phyloP scores from a whole-genome alignment of 1,140 invertebrate species.

The Oreohelix idahoensis region DNA sequence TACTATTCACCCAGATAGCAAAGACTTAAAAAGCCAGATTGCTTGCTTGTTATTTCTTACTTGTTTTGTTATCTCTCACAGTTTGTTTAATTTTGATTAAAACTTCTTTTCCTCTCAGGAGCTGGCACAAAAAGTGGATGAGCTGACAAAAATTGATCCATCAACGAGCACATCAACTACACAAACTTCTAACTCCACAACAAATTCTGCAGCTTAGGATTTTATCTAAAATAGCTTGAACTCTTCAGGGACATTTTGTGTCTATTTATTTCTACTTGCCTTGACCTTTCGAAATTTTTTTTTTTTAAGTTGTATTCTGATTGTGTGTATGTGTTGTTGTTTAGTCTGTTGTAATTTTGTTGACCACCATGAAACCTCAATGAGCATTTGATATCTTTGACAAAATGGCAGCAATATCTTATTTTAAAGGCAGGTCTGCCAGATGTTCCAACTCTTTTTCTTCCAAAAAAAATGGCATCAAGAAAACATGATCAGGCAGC shows the following conservation, averaged over 20 bases:
- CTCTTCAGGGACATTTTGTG: not conserved
- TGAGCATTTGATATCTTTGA: not conserved
- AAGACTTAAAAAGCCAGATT: too few species aligned
- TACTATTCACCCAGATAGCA: too few species aligned
- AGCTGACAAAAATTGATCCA: not conserved
- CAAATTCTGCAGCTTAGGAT: not conserved
- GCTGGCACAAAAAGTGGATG: conserved; percentile 16
- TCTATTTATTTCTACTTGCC: conserved; percentile 12
- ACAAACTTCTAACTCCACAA: not conserved
- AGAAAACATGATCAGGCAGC: conserved; percentile 1
- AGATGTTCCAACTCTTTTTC: not conserved
- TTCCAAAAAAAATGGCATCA: not conserved
- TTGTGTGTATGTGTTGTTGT: not conserved
- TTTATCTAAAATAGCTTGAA: not conserved
- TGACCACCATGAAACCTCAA: not conserved
- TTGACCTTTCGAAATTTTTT: not conserved
- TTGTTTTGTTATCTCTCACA: too few species aligned
- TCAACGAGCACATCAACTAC: not conserved
- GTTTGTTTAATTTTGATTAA: too few species aligned
- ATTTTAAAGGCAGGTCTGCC: not conserved
- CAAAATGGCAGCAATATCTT: not conserved
- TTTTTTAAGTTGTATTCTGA: too few species aligned
- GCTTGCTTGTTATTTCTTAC: too few species aligned
- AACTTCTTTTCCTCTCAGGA: conserved; percentile 24
- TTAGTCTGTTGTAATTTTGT: not conserved